Conservation (phyloP, 2,888 invertebrate species). For the Plebejus melissa region DNA sequence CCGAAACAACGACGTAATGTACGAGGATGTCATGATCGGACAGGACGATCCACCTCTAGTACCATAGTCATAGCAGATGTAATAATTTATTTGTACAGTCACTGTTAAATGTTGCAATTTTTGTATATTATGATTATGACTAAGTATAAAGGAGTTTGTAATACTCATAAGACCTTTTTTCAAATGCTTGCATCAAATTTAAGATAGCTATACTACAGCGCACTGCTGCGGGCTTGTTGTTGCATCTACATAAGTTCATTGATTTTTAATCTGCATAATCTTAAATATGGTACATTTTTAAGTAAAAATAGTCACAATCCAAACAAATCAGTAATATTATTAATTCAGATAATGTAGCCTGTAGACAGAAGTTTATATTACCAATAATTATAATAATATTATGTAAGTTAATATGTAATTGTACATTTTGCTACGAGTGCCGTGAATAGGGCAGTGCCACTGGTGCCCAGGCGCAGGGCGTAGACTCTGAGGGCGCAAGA, state of each 20-base stretch:
- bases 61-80: constrained; percentile 49
- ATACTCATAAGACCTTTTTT: constrained; percentile 18
- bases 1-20: constrained; percentile 67
- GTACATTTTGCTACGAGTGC: background rate
- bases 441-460: too few relatives aligned
- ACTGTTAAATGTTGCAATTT: constrained; percentile 27
- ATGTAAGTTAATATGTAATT: background rate
- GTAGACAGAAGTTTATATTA: background rate
- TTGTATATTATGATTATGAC: background rate
- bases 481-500: too few relatives aligned
- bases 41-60: constrained; percentile 73
- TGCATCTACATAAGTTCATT: background rate
- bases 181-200: background rate
- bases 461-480: too few relatives aligned
- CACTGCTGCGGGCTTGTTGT: background rate
- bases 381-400: too few relatives aligned
- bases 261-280: background rate
- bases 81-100: constrained; percentile 40
- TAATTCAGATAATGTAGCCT: background rate
- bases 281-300: background rate
- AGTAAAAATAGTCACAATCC: background rate
- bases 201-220: background rate
- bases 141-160: background rate
- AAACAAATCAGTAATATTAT: background rate
- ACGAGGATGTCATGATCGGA: constrained; percentile 78